A percentile compares a stretch with the other conserved stretches of the same genome.
phyloP scores from a whole-genome alignment of 2,113 vertebrate species.

The Climacteris rufus region DNA sequence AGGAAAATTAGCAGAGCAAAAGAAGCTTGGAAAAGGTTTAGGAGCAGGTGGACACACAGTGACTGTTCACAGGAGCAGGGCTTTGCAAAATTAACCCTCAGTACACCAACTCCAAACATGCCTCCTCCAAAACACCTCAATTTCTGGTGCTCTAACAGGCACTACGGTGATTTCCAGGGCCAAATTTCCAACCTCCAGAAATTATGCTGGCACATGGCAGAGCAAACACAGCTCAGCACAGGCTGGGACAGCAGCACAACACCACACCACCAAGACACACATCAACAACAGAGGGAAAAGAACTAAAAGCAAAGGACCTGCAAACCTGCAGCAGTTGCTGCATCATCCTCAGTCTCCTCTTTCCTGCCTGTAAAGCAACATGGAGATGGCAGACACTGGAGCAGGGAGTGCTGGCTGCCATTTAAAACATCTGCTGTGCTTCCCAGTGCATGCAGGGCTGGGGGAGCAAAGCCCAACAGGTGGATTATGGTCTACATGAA shows the following conservation, averaged over 20 bases:
- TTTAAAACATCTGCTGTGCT: not conserved
- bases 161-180: not conserved
- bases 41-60: not conserved
- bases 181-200: not conserved
- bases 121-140: not conserved
- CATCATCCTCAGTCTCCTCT: not conserved
- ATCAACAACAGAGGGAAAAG: rapidly evolving
- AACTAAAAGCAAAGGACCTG: not conserved
- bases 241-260: not conserved
- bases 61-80: not conserved
- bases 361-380: not conserved
- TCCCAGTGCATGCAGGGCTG: not conserved
- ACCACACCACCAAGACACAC: rapidly evolving
- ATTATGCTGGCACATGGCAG: rapidly evolving
- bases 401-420: not conserved
- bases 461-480: not conserved
- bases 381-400: not conserved
- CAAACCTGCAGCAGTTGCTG: not conserved
- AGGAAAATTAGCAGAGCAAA: not conserved
- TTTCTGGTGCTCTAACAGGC: not conserved
- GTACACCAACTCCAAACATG: not conserved
- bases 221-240: not conserved
- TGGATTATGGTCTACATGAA: not conserved
- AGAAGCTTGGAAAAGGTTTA: not conserved
- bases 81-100: not conserved